Evolutionary conservation across 2,797 vertebrate genomes (phyloP).

Genomic region (Benthosema pterotum): DNA sequence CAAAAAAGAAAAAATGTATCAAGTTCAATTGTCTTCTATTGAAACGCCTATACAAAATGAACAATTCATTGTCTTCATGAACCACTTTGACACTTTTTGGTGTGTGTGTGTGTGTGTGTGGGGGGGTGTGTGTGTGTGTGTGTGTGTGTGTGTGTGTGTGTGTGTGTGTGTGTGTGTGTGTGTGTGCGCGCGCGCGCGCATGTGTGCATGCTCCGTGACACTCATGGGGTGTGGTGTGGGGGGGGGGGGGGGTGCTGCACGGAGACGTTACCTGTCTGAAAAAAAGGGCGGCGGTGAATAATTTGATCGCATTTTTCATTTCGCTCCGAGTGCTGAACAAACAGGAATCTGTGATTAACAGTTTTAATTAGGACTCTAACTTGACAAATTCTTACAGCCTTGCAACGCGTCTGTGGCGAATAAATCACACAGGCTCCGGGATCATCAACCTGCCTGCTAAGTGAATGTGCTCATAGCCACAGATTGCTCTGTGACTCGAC

Average conservation of each 20-base stretch:
- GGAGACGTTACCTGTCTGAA: constrained; percentile 87
- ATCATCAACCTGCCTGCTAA: constrained; percentile 77
- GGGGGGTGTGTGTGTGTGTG: too few species aligned
- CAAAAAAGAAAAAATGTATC: constrained; percentile 43
- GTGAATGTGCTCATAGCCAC: constrained; percentile 61
- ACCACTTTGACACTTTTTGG: constrained; percentile 44
- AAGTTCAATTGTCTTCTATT: constrained; percentile 38
- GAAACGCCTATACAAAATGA: constrained; percentile 35
- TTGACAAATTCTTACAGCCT: constrained; percentile 84
- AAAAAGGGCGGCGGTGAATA: constrained; percentile 87
- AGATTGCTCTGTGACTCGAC: constrained; percentile 73
- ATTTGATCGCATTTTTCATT: constrained; percentile 93
- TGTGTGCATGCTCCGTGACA: too few species aligned
- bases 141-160: too few species aligned
- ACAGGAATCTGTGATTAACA: constrained; percentile 88
- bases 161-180: too few species aligned
- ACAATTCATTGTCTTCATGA: constrained; percentile 56
- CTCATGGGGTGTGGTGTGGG: constrained; percentile 1
- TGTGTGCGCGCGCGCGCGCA: too few species aligned
- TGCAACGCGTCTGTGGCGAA: constrained; percentile 73
- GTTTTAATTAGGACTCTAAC: constrained; percentile 91
- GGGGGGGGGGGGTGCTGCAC: constrained; percentile 73
- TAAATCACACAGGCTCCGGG: constrained; percentile 80
- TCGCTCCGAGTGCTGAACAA: constrained; percentile 87
- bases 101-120: too few species aligned